These are phyloP conservation scores for Chrysotoxum bicinctum DNA, from an alignment of 2,888 invertebrate genomes.

Conservation along the genomic window DNA sequence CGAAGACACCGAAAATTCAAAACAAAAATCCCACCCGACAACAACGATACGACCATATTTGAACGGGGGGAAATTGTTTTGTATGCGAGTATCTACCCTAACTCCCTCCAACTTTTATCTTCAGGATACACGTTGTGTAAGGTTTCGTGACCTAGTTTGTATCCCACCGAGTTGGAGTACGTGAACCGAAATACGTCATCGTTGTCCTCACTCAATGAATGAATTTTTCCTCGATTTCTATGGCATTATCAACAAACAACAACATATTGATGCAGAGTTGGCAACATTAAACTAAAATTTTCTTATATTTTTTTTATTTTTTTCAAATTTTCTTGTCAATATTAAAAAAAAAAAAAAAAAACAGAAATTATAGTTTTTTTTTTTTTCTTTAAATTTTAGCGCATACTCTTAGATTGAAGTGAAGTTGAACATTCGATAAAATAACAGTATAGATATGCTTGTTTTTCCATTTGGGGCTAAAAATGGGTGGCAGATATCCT, in stretches of 20 bases:
- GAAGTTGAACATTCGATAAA: slow-evolving; percentile 19
- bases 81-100: not conserved
- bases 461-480: slow-evolving; percentile 14
- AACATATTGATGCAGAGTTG: slow-evolving; percentile 8
- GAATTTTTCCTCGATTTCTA: slow-evolving; percentile 54
- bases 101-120: not conserved
- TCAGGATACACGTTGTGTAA: slow-evolving; percentile 38
- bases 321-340: not conserved
- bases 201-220: slow-evolving; percentile 72
- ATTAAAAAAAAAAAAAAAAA: not conserved
- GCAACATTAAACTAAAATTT: slow-evolving; percentile 9
- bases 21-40: slow-evolving; percentile 19
- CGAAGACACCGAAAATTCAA: not conserved
- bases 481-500: slow-evolving; percentile 41
- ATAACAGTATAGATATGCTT: not conserved
- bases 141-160: slow-evolving; percentile 70
- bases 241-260: slow-evolving; percentile 6
- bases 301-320: not conserved
- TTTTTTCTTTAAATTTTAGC: slow-evolving; percentile 34
- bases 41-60: slow-evolving; percentile 30
- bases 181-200: slow-evolving; percentile 66
- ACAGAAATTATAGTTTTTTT: not conserved
- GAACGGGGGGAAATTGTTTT: slow-evolving; percentile 34
- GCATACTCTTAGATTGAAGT: slow-evolving; percentile 52
- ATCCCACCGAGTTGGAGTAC: slow-evolving; percentile 55